A percentile compares a stretch with the other conserved stretches of the same genome.
These are phyloP conservation scores for Nasonovia ribisnigri DNA, from an alignment of 2,888 invertebrate genomes.

Conservation along the genomic window DNA sequence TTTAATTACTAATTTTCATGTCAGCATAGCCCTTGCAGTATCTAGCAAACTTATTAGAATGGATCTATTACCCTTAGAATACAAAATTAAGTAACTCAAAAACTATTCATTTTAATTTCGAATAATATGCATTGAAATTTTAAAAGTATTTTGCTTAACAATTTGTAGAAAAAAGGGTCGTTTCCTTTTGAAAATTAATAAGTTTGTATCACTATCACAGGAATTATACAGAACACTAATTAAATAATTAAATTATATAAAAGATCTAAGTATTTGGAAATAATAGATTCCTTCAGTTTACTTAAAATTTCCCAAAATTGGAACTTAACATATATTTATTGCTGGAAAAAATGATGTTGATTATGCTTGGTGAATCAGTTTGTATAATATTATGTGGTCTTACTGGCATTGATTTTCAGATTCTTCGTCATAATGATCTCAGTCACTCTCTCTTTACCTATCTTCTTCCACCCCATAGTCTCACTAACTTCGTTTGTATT, in stretches of 20 bases:
- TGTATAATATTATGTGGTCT: not conserved
- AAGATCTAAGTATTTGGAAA: not conserved
- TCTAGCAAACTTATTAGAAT: not conserved
- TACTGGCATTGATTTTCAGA: not conserved
- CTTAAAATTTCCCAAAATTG: not conserved
- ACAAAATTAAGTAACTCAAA: not conserved
- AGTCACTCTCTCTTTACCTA: not conserved
- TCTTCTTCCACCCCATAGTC: not conserved
- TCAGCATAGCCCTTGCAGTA: not conserved
- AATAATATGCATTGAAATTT: not conserved
- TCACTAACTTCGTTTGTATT: not conserved
- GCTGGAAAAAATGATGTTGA: not conserved
- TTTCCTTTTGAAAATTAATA: not conserved
- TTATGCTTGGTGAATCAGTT: not conserved
- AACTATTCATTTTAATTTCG: not conserved
- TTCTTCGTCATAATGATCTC: not conserved
- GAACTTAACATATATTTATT: not conserved
- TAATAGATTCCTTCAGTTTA: not conserved
- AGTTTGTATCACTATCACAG: not conserved
- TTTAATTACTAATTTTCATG: not conserved
- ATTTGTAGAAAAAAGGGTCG: not conserved
- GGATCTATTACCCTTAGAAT: not conserved
- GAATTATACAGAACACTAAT: not conserved
- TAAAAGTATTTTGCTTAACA: not conserved
- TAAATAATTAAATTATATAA: not conserved